A percentile compares a stretch with the other conserved stretches of the same genome.
These are phyloP conservation scores for Gobionotothen gibberifrons DNA, from an alignment of 2,797 vertebrate genomes.

Conservation along the genomic window DNA sequence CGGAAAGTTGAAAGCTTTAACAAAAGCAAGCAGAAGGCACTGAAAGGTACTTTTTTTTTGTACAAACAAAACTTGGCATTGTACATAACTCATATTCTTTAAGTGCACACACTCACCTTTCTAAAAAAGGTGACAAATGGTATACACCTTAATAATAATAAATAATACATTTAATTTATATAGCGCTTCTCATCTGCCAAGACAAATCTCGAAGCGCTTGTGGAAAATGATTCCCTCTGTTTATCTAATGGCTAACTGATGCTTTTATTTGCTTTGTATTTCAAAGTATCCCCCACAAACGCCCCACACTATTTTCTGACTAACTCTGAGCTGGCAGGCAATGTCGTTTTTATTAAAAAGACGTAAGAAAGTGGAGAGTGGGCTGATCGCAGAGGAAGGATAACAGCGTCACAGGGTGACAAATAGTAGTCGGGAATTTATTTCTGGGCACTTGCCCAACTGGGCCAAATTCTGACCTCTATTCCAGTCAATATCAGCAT, in stretches of 20 bases:
- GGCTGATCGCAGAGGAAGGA: slow-evolving; percentile 27
- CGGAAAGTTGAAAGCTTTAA: neutral
- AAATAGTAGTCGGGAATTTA: slow-evolving; percentile 42
- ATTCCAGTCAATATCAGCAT: slow-evolving; percentile 8
- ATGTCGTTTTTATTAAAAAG: slow-evolving; percentile 45
- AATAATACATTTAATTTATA: too few species aligned
- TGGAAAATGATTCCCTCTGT: slow-evolving; percentile 36
- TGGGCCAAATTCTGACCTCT: slow-evolving; percentile 23
- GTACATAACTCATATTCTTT: neutral
- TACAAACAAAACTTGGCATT: too few species aligned
- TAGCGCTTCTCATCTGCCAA: too few species aligned
- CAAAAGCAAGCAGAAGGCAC: neutral
- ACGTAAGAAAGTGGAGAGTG: slow-evolving; percentile 41
- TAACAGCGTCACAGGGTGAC: slow-evolving; percentile 41
- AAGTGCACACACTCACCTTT: too few species aligned
- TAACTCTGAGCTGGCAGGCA: slow-evolving; percentile 52
- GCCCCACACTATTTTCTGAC: slow-evolving; percentile 42
- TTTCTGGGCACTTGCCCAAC: slow-evolving; percentile 36
- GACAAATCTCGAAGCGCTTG: too few species aligned
- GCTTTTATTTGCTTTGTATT: slow-evolving; percentile 35
- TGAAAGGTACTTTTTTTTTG: too few species aligned
- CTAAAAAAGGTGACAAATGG: slow-evolving; percentile 12
- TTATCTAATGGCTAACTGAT: slow-evolving; percentile 30
- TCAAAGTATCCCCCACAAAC: slow-evolving; percentile 46
- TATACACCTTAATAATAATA: too few species aligned